Evolutionary conservation across 2,113 vertebrate genomes (phyloP), one percentile per base, ranked within the genome.

Genomic region (Oryzias melastigma): DNA sequence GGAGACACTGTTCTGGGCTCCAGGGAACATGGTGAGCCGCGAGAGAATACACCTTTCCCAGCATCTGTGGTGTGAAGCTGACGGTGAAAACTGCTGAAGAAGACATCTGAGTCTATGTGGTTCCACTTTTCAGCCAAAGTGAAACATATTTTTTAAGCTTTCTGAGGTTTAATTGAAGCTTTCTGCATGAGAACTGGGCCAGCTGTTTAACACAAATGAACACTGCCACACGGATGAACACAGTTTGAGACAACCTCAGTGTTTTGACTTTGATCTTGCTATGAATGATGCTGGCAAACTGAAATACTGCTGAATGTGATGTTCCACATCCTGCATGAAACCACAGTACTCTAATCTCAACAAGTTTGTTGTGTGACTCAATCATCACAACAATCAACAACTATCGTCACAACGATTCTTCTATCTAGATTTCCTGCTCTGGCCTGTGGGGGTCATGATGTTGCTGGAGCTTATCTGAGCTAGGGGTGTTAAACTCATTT

Each of bases 41-140:
- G 16, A 29, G 65, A 59, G 68, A 67, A n/a, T 53, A 19, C 43
- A 61, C 18, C 17, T 27, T 25, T 62, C 62, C 65, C 65, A 56
- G 59, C 14, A 52, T 61, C 22, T 47, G 18, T 50, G 50, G 12
- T 41, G 10, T 24, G 29, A 27, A 53, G 42, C 52, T 62, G 62
- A 68, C 6, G 5, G n/a, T 15, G 65, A 43, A 16, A 62, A 52
- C 19, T 29, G 13, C 3, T 44, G 42, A 64, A 49, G 20, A 44
- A 58, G 62, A 62, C 3, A 12, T 41, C 67, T 57, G 65, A 44
- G 53, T 60, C 46, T 58, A 14, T 52, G 27, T n/a, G 64, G 45
- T 62, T 52, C 14, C 12, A 50, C 40, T 51, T 18, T 22, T 5
- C 3, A 1, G 25, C 14, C 29, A 35, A 35, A 35, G 29, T 35